Evolutionary conservation across 1,140 invertebrate species (phyloP).

Genomic region (Cheumatopsyche charites): DNA sequence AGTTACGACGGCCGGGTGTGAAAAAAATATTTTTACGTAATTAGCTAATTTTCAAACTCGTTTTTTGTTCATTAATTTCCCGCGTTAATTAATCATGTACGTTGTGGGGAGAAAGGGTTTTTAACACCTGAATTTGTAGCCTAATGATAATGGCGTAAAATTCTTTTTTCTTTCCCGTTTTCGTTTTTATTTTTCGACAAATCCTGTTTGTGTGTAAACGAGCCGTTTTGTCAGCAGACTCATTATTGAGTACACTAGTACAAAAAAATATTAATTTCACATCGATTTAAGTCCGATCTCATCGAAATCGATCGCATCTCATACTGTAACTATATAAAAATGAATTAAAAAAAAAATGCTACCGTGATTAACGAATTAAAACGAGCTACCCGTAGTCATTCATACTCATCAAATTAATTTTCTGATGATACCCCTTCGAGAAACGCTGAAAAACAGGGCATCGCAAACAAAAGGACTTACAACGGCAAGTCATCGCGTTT

Average conservation of each 20-base stretch:
- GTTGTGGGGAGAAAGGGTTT: slow-evolving; percentile 27
- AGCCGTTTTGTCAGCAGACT: slow-evolving; percentile 4
- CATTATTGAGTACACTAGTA: too few relatives aligned
- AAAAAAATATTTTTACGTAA: slow-evolving; percentile 41
- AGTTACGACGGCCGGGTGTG: slow-evolving; percentile 19
- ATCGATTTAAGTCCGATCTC: background rate
- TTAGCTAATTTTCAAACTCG: slow-evolving; percentile 45
- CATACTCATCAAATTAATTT: slow-evolving; percentile 26
- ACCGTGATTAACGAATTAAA: slow-evolving; percentile 6
- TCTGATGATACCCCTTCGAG: background rate
- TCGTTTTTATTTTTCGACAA: background rate
- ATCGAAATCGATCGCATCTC: too few relatives aligned
- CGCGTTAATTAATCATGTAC: slow-evolving; percentile 44
- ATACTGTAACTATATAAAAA: too few relatives aligned
- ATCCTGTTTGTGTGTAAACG: background rate
- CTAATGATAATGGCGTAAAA: slow-evolving; percentile 28
- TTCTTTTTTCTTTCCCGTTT: background rate
- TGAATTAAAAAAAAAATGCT: too few relatives aligned
- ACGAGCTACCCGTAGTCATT: slow-evolving; percentile 11
- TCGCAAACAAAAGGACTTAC: slow-evolving; percentile 20
- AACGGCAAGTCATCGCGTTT: slow-evolving; percentile 28
- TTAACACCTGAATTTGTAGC: slow-evolving; percentile 24
- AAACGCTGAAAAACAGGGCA: slow-evolving; percentile 25
- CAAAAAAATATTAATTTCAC: too few relatives aligned
- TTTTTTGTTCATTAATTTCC: slow-evolving; percentile 45